Evolutionary conservation across 2,888 invertebrate genomes (phyloP), one percentile per base, ranked within the genome.

Genomic region (Timema podura): DNA sequence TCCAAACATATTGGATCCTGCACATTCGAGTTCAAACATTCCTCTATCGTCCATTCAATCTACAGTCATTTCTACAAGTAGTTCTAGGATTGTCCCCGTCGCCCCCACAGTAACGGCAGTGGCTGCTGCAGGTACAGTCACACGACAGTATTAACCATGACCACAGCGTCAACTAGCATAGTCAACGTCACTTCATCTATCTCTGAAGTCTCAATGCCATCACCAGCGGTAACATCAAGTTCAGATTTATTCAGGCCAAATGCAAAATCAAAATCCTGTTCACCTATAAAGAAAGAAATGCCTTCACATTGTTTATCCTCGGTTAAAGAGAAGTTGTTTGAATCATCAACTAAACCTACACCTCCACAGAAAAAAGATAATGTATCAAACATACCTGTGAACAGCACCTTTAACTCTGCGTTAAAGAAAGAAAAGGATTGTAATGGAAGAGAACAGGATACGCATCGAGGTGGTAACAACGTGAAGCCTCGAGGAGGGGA

Each of bases 51-150:
- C 71, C 30, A 59, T 30, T 65, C 68, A 71, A n/a, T 48, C 51
- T 54, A 15, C 68, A 46, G 10, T 51, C 16, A 45, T 64, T 16
- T 69, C 71, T 2, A 16, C 69, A 45, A 57, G 59, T 64, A 68
- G 47, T 68, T 57, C 70, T 30, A 65, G 57, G 30, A 57, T 67
- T 30, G 64, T 65, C 11, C 30, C 48, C 16, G 47, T 49, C 51
- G 1, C 64, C 11, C 30, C 64, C 16, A 65, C 69, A 10, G 69
- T 72, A 45, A 70, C 71, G 6, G 71, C 67, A 15, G 67, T 64
- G 44, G 65, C 71, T 51, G 69, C 73, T 49, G 73, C 71, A 69
- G 72, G 72, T 67, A 75, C 69, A 69, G 69, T 61, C 48, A 72
- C 72, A 72, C 72, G 47, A 68, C 73, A 65, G 70, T 68, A 64